phyloP scores from a whole-genome alignment of 2,797 vertebrate species.

The Mormyrus proboscirostris region DNA sequence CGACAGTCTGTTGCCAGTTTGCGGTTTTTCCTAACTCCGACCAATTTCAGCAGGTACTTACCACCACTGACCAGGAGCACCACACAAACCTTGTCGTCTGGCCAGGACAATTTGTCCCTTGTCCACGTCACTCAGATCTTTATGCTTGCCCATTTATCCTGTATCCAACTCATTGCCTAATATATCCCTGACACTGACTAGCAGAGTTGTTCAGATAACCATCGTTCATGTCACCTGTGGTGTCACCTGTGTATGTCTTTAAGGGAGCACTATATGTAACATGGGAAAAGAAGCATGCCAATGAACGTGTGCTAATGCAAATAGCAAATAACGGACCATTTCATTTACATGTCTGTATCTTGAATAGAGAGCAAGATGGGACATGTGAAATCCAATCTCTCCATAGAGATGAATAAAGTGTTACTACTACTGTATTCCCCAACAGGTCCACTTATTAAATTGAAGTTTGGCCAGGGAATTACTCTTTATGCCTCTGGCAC shows the following conservation, averaged over 20 bases:
- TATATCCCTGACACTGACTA: neutral
- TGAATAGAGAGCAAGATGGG: neutral
- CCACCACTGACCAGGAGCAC: neutral
- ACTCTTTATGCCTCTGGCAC: neutral
- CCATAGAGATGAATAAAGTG: neutral
- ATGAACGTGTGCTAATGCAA: neutral
- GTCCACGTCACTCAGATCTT: neutral
- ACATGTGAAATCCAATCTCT: neutral
- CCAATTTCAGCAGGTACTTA: neutral
- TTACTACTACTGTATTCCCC: neutral
- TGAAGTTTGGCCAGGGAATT: neutral
- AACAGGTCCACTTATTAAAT: neutral
- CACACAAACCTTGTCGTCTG: neutral
- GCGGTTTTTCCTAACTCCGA: neutral
- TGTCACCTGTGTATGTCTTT: neutral
- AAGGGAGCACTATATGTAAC: neutral
- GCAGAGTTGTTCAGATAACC: neutral
- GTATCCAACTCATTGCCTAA: neutral
- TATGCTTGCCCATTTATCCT: neutral
- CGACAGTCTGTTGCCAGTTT: neutral
- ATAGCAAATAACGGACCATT: neutral
- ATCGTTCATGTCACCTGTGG: neutral
- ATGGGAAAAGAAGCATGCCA: neutral
- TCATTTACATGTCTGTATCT: neutral
- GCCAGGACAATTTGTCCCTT: neutral